phyloP scores from a whole-genome alignment of 64 coral and sea anemone genomes.

The Montipora foliosa region DNA sequence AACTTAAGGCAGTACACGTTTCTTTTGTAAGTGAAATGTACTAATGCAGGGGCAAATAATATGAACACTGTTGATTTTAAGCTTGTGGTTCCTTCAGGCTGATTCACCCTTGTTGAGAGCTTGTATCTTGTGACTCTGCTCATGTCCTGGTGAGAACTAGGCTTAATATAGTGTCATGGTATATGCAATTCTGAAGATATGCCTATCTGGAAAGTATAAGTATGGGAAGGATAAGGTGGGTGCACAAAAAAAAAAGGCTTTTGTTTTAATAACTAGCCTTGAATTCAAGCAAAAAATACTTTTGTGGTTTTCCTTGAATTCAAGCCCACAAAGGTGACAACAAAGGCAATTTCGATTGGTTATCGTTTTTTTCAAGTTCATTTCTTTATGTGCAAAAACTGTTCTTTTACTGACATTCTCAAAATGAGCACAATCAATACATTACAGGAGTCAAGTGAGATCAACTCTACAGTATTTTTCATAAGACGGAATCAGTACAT shows the following conservation, averaged over 20 bases:
- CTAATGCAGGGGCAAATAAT: constrained; percentile 28
- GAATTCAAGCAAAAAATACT: not conserved
- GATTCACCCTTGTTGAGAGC: constrained; percentile 6
- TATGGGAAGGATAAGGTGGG: not conserved
- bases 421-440: constrained; percentile 14
- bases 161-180: not conserved
- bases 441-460: not conserved
- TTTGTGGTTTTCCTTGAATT: not conserved
- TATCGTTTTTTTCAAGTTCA: constrained; percentile 9
- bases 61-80: constrained; percentile 15
- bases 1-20: not conserved
- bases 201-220: constrained; percentile 1
- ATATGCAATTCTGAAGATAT: not conserved
- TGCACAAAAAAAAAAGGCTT: not conserved
- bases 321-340: not conserved
- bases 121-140: constrained; percentile 14
- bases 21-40: constrained; percentile 11
- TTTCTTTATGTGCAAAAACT: constrained; percentile 11
- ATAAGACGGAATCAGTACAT: constrained; percentile 27
- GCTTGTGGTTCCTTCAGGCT: not conserved
- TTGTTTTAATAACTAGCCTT: not conserved
- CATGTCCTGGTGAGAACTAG: constrained; percentile 7
- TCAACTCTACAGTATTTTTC: constrained; percentile 30
- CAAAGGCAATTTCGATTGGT: not conserved
- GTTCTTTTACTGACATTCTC: constrained; percentile 13